Percentiles rank a stretch among this genome's conserved stretches.
Evolutionary conservation across 1,140 invertebrate genomes (phyloP).

Genomic region (Polypedilum vanderplanki): DNA sequence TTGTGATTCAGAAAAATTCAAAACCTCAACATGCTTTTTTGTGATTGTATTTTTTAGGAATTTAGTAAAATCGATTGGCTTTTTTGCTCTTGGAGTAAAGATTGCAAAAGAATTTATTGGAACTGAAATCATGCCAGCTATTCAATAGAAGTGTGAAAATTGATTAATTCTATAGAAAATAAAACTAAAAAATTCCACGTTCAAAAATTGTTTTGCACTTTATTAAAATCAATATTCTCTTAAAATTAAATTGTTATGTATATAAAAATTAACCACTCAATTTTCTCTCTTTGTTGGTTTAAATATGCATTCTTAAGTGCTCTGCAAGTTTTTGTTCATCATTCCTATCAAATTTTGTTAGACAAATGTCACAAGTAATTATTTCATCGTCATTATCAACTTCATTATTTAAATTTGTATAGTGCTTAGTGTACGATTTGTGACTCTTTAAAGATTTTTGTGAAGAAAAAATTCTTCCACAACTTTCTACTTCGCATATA

Average conservation of each 20-base stretch:
- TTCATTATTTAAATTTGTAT: conserved; percentile 1
- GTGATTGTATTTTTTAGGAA: conserved; percentile 49
- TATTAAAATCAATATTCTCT: neutral
- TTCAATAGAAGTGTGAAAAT: conserved; percentile 41
- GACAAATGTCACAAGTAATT: neutral
- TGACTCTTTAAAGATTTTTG: neutral
- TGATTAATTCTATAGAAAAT: neutral
- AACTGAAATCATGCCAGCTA: conserved; percentile 54
- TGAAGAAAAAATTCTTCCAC: neutral
- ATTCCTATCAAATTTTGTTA: neutral
- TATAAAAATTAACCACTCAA: neutral
- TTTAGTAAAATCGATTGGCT: conserved; percentile 58
- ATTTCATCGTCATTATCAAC: neutral
- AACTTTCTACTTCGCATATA: neutral
- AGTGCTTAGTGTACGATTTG: neutral
- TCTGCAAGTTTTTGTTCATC: neutral
- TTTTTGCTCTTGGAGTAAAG: conserved; percentile 58
- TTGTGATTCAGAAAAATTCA: conserved; percentile 30
- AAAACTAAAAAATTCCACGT: neutral
- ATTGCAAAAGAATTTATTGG: conserved; percentile 61
- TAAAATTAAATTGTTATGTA: neutral
- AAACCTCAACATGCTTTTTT: conserved; percentile 32
- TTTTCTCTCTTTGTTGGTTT: neutral
- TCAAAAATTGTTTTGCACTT: neutral
- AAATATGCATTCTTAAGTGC: neutral